Base-by-base conservation (phyloP, 2,888 invertebrate species). In the Zelleria hepariella region DNA sequence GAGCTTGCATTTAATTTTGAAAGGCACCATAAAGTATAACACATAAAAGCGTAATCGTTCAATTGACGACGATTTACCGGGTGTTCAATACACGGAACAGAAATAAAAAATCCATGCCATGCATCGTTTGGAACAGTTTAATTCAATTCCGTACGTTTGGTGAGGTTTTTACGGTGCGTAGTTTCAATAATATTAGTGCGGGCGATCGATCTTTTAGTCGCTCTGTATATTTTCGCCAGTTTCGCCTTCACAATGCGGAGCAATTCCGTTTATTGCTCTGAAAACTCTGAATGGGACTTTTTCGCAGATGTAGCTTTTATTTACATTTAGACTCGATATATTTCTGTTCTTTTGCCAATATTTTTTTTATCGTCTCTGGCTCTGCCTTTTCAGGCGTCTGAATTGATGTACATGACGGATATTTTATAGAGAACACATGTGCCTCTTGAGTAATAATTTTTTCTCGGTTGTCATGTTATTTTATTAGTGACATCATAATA, bases 231-330 rank as follows among this genome's bases (percentile, higher is more conserved):
- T 53, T 53, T 53, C 25, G n/a, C 20, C n/a, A 51, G 32, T 5
- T 42, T 15, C 10, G 15, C 49, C 3, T 21, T 71, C 72, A 74
- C 72, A 72, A 74, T 67, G 72, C 67, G 67, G 71, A 73, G 68
- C 73, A 73, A 76, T 78, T 73, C 66, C 63, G 65, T 71, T 73
- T 74, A 74, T 74, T 70, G 68, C 69, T 68, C 67, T 67, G 64
- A 68, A 70, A 66, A 66, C 64, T 24, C 42, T 23, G 42, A 32
- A 54, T 59, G 57, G 23, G 61, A 58, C 55, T 58, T 59, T 60
- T 53, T 60, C 20, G 48, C 18, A 25, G 53, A 25, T 6, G 5
- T 24, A 21, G 51, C 23, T 53, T 24, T 53, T 53, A 53, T 53
- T 53, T 53, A 53, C 23, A 23, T 24, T 25, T 24, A 20, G n/a